phyloP scores from a whole-genome alignment of 2,797 vertebrate genomes.

The Mallotus villosus region DNA sequence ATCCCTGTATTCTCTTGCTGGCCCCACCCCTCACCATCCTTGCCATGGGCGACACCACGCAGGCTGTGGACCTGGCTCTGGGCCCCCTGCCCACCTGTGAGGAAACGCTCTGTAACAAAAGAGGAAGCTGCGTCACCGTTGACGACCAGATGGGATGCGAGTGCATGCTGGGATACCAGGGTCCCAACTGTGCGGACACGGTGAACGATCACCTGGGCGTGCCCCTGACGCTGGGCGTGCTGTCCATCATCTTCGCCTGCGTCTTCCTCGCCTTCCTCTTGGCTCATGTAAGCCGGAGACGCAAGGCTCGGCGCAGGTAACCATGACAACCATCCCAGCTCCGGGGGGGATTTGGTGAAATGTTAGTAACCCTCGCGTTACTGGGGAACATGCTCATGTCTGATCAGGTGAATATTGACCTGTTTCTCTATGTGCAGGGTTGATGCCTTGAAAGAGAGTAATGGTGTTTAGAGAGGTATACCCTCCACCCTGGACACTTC shows the following conservation, averaged over 20 bases:
- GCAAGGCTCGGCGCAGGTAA: constrained; percentile 72
- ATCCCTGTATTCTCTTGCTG: neutral
- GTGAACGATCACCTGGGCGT: constrained; percentile 62
- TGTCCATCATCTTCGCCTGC: constrained; percentile 62
- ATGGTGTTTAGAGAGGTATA: neutral
- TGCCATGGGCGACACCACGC: neutral
- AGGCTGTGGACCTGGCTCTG: neutral
- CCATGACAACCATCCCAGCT: neutral
- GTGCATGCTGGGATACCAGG: constrained; percentile 78
- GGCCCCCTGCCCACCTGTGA: constrained; percentile 68
- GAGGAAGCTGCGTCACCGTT: constrained; percentile 67
- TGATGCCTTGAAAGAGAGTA: neutral
- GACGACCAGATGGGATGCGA: constrained; percentile 64
- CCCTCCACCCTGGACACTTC: too few relatives aligned
- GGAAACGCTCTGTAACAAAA: constrained; percentile 64
- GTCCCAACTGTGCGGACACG: constrained; percentile 72
- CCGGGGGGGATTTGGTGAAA: too few relatives aligned
- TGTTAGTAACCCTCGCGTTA: too few relatives aligned
- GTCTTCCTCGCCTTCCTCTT: constrained; percentile 68
- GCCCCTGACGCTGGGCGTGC: constrained; percentile 71
- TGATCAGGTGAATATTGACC: neutral
- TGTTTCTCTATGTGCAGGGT: neutral
- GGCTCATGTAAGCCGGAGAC: constrained; percentile 69
- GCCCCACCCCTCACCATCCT: neutral
- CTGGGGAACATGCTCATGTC: neutral